Conservation (phyloP, 2,113 vertebrate species). For the Puntigrus tetrazona region DNA sequence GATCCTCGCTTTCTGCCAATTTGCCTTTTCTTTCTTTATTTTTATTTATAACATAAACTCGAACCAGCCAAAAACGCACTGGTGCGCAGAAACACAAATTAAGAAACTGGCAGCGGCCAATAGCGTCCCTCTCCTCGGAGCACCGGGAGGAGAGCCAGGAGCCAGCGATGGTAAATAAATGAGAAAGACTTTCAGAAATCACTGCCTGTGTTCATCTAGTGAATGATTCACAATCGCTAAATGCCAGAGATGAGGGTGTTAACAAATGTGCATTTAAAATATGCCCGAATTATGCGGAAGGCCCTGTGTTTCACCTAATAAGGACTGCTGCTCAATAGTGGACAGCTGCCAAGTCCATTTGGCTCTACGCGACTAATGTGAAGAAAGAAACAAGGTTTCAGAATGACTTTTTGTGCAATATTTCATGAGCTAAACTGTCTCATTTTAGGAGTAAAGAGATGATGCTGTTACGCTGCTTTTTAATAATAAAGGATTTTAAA, state of each 20-base stretch:
- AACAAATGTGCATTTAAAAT: constrained; percentile 29
- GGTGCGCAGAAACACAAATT: constrained; percentile 46
- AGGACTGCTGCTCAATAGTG: neutral
- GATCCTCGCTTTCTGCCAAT: neutral
- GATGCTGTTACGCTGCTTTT: neutral
- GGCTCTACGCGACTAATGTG: neutral
- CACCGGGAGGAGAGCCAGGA: constrained; percentile 45
- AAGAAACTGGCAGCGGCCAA: constrained; percentile 36
- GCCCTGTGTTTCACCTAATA: neutral
- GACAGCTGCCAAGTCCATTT: constrained; percentile 7
- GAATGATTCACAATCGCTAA: constrained; percentile 43
- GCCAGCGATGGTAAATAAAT: constrained; percentile 50
- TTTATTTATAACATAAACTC: constrained; percentile 21
- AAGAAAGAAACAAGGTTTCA: neutral
- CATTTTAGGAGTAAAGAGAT: neutral
- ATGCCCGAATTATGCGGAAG: constrained; percentile 37
- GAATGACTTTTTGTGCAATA: neutral
- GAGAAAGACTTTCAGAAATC: constrained; percentile 35
- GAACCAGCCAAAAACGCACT: neutral
- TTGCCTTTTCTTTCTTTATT: neutral
- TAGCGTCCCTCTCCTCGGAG: neutral
- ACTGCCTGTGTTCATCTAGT: constrained; percentile 5
- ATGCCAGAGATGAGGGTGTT: constrained; percentile 48
- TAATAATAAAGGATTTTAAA: neutral
- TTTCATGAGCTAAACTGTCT: neutral